Conservation (phyloP, 2,797 vertebrate species). For the Clarias pachynema region DNA sequence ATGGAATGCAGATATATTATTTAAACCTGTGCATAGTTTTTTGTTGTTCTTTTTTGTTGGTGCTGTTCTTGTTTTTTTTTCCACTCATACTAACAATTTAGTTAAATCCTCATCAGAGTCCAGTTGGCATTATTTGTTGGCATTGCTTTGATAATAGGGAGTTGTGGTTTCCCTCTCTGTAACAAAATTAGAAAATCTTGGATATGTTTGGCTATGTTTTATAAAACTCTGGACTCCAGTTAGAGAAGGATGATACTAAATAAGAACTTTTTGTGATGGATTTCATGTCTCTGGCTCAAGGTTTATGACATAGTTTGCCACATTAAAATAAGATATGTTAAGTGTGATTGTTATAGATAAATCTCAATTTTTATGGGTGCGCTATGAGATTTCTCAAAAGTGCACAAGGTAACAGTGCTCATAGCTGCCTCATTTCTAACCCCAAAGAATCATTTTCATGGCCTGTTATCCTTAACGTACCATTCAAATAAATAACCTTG, state of each 20-base stretch:
- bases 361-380: neutral
- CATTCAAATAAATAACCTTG: constrained; percentile 1
- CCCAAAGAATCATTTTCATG: neutral
- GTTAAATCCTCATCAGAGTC: neutral
- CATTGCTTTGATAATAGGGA: neutral
- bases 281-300: neutral
- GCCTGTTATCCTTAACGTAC: neutral
- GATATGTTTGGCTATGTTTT: neutral
- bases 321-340: neutral
- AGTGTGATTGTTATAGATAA: neutral
- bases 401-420: neutral
- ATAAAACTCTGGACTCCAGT: neutral
- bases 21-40: neutral
- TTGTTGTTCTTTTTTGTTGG: too few relatives aligned
- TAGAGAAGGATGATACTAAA: neutral
- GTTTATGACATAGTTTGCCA: neutral
- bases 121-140: neutral
- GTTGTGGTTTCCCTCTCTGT: neutral
- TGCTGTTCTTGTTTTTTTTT: neutral
- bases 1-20: neutral
- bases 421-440: neutral
- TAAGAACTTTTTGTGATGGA: neutral
- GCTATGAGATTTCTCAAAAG: neutral
- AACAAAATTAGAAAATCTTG: neutral
- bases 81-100: neutral